These are phyloP conservation scores for Mycetomoellerius zeteki DNA, from an alignment of 1,140 invertebrate genomes.

Conservation along the genomic window DNA sequence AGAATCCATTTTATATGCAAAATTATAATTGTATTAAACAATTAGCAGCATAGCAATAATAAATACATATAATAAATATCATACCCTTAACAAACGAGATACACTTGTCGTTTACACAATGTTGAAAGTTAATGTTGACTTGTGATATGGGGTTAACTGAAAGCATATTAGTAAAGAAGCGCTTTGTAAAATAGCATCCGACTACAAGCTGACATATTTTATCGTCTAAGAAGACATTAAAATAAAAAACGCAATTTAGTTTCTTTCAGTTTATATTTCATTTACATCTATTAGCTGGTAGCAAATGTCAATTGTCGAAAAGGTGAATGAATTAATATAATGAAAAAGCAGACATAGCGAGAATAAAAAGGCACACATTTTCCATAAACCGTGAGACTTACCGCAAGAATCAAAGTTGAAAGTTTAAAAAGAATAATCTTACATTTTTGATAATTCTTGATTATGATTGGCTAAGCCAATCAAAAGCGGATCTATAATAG, in stretches of 20 bases:
- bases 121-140: conserved; percentile 65
- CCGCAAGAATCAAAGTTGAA: too few species aligned
- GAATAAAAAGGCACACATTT: too few species aligned
- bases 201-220: not conserved
- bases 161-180: conserved; percentile 68
- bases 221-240: conserved; percentile 3
- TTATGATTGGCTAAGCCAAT: too few species aligned
- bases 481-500: too few species aligned
- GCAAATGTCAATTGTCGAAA: not conserved
- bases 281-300: not conserved
- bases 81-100: conserved; percentile 63
- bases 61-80: conserved; percentile 55
- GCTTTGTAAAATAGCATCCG: conserved; percentile 13
- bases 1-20: not conserved
- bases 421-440: too few species aligned
- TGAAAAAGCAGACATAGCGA: too few species aligned
- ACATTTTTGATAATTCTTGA: too few species aligned
- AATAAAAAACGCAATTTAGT: conserved; percentile 11
- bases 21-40: conserved; percentile 5
- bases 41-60: conserved; percentile 45
- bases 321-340: not conserved
- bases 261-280: not conserved
- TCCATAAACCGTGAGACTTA: too few species aligned
- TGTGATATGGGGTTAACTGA: conserved; percentile 69
- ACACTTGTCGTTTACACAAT: conserved; percentile 59